A percentile compares a stretch with the other conserved stretches of the same genome.
These are phyloP conservation scores for Clarias pachynema DNA, from an alignment of 2,797 vertebrate genomes.

Conservation along the genomic window DNA sequence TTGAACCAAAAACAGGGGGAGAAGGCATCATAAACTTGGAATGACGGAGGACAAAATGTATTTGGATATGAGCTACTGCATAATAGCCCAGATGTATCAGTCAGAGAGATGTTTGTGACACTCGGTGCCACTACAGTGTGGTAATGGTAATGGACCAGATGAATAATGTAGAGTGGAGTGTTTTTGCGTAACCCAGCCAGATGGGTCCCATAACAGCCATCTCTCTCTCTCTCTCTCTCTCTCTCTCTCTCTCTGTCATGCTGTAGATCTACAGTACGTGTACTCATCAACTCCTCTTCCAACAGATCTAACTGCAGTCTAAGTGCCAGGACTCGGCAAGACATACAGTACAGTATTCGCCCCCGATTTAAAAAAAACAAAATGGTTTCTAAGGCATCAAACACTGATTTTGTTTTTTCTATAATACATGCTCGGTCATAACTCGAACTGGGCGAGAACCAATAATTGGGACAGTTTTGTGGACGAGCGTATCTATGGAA, in stretches of 20 bases:
- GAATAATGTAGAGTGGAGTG: constrained; percentile 41
- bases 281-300: constrained; percentile 47
- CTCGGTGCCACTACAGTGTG: constrained; percentile 16
- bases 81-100: constrained; percentile 36
- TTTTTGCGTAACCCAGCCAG: constrained; percentile 29
- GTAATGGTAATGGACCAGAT: constrained; percentile 42
- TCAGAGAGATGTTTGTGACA: constrained; percentile 29
- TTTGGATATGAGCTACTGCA: constrained; percentile 18
- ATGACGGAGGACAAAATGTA: constrained; percentile 11
- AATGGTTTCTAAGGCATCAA: constrained; percentile 34
- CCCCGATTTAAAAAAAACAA: neutral
- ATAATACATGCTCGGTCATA: constrained; percentile 46
- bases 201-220: constrained; percentile 10
- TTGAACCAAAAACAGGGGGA: neutral
- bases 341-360: constrained; percentile 4
- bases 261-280: neutral
- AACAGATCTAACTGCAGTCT: constrained; percentile 30
- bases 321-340: constrained; percentile 28
- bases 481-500: constrained; percentile 37
- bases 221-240: constrained; percentile 19
- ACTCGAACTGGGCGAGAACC: constrained; percentile 23
- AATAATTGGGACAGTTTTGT: constrained; percentile 33
- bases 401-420: constrained; percentile 36
- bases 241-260: neutral
- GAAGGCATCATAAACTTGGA: constrained; percentile 6